A percentile compares a stretch with the other conserved stretches of the same genome.
Evolutionary conservation across 2,797 vertebrate species (phyloP).

Genomic region (Premnoplex brunnescens): DNA sequence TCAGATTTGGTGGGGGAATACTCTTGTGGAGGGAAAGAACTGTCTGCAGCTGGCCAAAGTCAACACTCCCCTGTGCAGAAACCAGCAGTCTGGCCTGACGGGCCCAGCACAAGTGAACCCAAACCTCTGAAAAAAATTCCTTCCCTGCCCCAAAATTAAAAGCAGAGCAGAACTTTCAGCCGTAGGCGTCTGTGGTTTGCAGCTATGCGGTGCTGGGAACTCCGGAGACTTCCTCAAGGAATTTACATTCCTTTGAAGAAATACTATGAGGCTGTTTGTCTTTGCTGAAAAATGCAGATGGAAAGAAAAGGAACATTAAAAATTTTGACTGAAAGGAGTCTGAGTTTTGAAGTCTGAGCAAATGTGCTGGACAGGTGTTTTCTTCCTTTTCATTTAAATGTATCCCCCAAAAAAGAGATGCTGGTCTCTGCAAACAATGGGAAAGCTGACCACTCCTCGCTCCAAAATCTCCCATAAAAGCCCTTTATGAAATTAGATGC

Average conservation of each 20-base stretch:
- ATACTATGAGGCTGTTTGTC: conserved; percentile 64
- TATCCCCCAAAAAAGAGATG: neutral
- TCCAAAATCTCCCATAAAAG: conserved; percentile 39
- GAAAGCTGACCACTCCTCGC: neutral
- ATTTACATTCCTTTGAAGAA: conserved; percentile 74
- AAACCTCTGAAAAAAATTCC: conserved; percentile 49
- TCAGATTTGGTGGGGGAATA: conserved; percentile 53
- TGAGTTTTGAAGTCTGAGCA: conserved; percentile 4
- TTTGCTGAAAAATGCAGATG: conserved; percentile 51
- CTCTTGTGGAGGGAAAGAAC: conserved; percentile 28
- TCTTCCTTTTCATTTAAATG: conserved; percentile 23
- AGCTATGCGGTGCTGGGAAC: conserved; percentile 65
- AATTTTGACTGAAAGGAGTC: neutral
- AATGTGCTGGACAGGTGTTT: conserved; percentile 56
- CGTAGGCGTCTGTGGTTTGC: conserved; percentile 71
- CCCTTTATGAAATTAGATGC: conserved; percentile 42
- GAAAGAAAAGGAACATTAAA: conserved; percentile 32
- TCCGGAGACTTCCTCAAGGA: conserved; percentile 70
- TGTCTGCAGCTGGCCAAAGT: neutral
- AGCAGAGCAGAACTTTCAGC: conserved; percentile 60
- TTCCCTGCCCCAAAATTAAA: conserved; percentile 65
- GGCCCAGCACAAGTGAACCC: conserved; percentile 49
- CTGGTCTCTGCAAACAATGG: neutral
- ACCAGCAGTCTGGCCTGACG: conserved; percentile 19
- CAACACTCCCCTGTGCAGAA: conserved; percentile 36